Percentiles rank a stretch among this genome's conserved stretches.
These are phyloP conservation scores for Bujurquina vittata DNA, from an alignment of 2,113 vertebrate species.

Conservation along the genomic window DNA sequence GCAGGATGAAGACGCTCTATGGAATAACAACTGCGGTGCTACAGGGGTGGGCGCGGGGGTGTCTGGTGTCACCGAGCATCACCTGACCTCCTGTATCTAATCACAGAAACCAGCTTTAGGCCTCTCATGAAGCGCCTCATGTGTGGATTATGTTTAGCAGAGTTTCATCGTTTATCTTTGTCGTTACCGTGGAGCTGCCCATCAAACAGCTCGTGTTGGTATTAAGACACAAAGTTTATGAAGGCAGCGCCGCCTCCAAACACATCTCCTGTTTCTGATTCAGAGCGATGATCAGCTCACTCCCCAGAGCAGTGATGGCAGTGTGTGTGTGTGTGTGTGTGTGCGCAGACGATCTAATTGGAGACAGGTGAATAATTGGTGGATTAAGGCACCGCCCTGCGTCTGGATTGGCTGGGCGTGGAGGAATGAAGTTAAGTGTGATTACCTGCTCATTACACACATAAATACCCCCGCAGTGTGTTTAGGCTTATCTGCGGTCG, in stretches of 20 bases:
- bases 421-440: constrained; percentile 46
- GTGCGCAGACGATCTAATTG: constrained; percentile 51
- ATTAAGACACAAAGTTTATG: background rate
- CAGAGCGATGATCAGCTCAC: background rate
- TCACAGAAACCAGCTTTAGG: background rate
- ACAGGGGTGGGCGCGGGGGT: background rate
- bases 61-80: background rate
- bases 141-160: background rate
- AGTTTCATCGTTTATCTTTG: background rate
- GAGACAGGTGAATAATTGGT: constrained; percentile 70
- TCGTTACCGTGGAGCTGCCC: background rate
- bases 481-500: constrained; percentile 34
- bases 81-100: background rate
- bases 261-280: constrained; percentile 2
- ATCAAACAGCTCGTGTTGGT: fast-evolving
- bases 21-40: background rate
- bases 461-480: constrained; percentile 43
- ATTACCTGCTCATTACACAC: constrained; percentile 42
- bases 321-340: background rate
- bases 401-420: constrained; percentile 69
- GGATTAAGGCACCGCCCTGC: constrained; percentile 63
- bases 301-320: background rate
- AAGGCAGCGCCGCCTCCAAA: background rate
- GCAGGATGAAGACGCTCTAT: background rate
- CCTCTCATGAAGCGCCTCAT: background rate